Evolutionary conservation across 2,888 invertebrate genomes (phyloP), one percentile per base, ranked within the genome.

Genomic region (Drosophila kokeensis): DNA sequence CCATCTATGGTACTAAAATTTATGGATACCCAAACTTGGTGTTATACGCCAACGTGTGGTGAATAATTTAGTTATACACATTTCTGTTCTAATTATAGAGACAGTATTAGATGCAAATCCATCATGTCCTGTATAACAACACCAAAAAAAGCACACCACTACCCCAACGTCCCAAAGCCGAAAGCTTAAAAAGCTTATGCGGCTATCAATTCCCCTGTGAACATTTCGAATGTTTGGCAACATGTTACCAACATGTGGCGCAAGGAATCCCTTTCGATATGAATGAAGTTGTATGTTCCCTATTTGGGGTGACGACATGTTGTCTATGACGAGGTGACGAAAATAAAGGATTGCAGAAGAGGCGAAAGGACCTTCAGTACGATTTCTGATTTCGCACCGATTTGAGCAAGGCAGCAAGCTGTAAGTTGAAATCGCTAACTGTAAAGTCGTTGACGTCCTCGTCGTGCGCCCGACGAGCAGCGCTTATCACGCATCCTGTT

Each of bases 331-430:
- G 52, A 40, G 53, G 36, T 45, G 48, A 34, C 49, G 65, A 80
- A 86, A 82, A 82, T 90, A 83, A 90, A 91, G 90, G 84, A 88
- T 86, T 81, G 77, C 80, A 82, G 82, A 82, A 80, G 83, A 90
- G 81, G 66, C 76, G 61, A 73, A 79, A 80, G 82, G 77, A 59
- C 73, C 86, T 87, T 91, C 89, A 91, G 91, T 91, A 64, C 73
- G 77, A 63, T 83, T 89, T 90, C 57, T 86, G 90, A 80, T 82
- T 82, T 86, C 77, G 87, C 81, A 71, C 79, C 84, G 92, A 89
- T 90, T 92, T 87, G 81, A 89, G 88, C 69, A 67, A 67, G 70
- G 69, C 57, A 48, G 52, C 68, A 13, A 52, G 50, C 50, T 13
- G 32, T 36, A 30, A 42, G 30, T 52, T 21, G 30, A 67, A 61